Evolutionary conservation across 2,113 vertebrate genomes (phyloP).

Genomic region (Dicerorhinus sumatrensis): DNA sequence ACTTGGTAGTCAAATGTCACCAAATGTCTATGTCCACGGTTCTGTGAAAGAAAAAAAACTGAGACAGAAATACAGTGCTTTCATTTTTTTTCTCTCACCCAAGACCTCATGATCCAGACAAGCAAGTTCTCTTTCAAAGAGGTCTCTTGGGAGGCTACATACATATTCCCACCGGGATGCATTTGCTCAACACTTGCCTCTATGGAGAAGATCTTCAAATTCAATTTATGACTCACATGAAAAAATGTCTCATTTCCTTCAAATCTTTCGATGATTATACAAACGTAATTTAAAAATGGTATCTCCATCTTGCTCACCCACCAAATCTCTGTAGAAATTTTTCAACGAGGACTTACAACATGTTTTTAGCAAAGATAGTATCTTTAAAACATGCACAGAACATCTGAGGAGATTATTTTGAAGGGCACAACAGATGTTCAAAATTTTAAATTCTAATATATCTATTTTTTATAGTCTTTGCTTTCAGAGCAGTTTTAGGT

Average conservation of each 20-base stretch:
- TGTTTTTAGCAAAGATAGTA: constrained; percentile 49
- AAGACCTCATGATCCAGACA: background rate
- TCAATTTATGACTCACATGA: background rate
- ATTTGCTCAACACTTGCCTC: background rate
- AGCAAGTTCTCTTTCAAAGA: background rate
- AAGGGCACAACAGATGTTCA: constrained; percentile 67
- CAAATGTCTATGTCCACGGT: background rate
- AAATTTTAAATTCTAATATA: constrained; percentile 74
- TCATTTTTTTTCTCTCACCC: background rate
- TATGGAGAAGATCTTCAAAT: background rate
- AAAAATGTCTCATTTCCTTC: background rate
- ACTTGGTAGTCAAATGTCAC: background rate
- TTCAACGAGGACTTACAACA: background rate
- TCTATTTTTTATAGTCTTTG: constrained; percentile 65
- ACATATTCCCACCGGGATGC: background rate
- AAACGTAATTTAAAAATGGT: constrained; percentile 52
- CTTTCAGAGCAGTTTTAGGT: constrained; percentile 54
- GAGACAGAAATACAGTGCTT: background rate
- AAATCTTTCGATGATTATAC: background rate
- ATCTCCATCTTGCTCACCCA: constrained; percentile 16
- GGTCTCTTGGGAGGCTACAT: background rate
- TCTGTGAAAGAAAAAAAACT: background rate
- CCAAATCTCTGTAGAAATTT: background rate
- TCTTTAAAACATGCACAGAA: constrained; percentile 61
- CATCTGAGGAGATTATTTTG: constrained; percentile 59